Evolutionary conservation across 2,113 vertebrate species (phyloP), one percentile per base, ranked within the genome.

Genomic region (Anguilla rostrata): DNA sequence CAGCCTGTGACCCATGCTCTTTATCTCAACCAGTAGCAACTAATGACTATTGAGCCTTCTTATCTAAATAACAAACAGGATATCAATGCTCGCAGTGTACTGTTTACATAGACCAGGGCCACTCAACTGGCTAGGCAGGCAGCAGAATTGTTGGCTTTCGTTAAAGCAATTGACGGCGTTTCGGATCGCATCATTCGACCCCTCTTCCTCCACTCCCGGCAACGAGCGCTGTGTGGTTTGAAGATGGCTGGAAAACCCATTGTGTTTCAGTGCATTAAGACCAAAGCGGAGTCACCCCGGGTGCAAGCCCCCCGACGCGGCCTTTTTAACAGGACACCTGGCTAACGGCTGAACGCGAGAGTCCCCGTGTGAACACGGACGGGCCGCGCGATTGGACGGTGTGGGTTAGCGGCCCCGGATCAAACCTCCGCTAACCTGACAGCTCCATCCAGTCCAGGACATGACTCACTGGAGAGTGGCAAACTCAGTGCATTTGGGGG

Each of bases 361-460:
- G 88, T 90, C 88, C 91, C 91, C 92, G 89, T 91, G 91, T 93
- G 92, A 91, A 91, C 93, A 91, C 92, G n/a, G 71, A 75, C n/a
- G 11, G 26, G 20, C 26, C 90, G 88, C 91, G 90, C 91, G 86
- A 90, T 53, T 87, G 91, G 87, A 90, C 90, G 91, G 89, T 89
- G 53, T 66, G 84, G 46, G 40, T 78, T 12, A 15, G 75, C 0
- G 20, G 71, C 26, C 71, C 26, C 90, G 91, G 94, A 92, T 92
- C 90, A 91, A 94, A 86, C 84, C 26, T 91, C 91, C 88, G 11
- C 8, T 53, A 11, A 14, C 86, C 90, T 82, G 81, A 90, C 89
- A 53, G 49, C 87, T 85, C 81, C 84, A 88, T 85, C 39, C 83
- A 85, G 63, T 88, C 91, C 87, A 88, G 91, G 87, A 92, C 89